These are phyloP conservation scores for Takifugu flavidus DNA, from an alignment of 2,113 vertebrate genomes.

Conservation along the genomic window DNA sequence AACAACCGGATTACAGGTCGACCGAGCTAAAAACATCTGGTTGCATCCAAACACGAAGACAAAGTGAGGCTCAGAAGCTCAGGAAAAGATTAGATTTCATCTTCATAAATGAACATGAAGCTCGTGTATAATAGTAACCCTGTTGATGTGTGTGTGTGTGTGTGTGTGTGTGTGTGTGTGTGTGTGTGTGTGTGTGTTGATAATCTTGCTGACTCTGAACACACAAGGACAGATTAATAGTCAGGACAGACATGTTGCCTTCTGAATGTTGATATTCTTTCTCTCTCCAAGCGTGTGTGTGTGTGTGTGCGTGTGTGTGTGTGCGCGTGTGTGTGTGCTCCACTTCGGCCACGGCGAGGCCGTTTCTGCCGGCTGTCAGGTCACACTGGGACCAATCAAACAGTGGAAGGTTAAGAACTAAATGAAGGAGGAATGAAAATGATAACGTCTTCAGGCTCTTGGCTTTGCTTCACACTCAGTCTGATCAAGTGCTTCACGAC, in stretches of 20 bases:
- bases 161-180: not conserved
- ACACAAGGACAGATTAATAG: conserved; percentile 60
- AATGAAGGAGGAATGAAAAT: conserved; percentile 23
- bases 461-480: too few relatives aligned
- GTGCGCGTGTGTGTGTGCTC: conserved; percentile 8
- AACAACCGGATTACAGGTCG: too few relatives aligned
- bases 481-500: too few relatives aligned
- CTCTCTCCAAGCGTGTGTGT: not conserved
- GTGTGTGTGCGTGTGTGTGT: conserved; percentile 1
- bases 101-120: too few relatives aligned
- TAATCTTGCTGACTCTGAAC: conserved; percentile 50
- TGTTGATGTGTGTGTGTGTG: too few relatives aligned
- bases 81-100: too few relatives aligned
- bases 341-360: conserved; percentile 30
- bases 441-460: conserved; percentile 22
- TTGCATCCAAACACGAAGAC: too few relatives aligned
- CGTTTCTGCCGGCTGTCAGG: conserved; percentile 35
- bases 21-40: too few relatives aligned
- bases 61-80: too few relatives aligned
- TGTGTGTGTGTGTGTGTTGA: not conserved
- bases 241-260: conserved; percentile 38
- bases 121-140: conserved; percentile 6
- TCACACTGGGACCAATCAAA: conserved; percentile 23
- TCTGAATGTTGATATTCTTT: conserved; percentile 55
- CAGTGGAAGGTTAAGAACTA: not conserved